These are phyloP conservation scores for Oligia fasciuncula DNA, from an alignment of 2,888 invertebrate species.

Conservation along the genomic window DNA sequence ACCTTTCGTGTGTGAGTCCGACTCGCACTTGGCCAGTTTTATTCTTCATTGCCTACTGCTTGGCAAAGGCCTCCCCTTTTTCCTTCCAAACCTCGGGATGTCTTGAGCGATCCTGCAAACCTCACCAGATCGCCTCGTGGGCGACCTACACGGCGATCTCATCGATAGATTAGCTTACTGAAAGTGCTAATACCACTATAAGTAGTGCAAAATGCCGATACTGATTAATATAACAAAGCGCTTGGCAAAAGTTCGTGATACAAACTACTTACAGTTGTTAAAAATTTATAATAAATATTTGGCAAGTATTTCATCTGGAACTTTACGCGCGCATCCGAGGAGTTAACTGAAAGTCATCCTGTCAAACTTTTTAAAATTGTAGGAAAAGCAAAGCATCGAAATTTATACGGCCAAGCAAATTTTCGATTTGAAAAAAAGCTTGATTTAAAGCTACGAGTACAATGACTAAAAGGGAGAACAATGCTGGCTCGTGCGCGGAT, in stretches of 20 bases:
- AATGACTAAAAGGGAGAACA: background rate
- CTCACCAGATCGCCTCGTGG: no score
- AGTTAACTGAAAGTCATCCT: background rate
- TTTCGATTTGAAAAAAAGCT: background rate
- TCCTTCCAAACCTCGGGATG: no score
- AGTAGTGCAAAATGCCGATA: background rate
- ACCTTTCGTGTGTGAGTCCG: no score
- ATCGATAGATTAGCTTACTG: background rate
- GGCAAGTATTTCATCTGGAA: background rate
- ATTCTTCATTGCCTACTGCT: no score
- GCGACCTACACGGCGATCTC: no score
- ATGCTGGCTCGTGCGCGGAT: background rate
- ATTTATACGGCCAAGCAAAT: background rate
- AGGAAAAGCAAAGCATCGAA: background rate
- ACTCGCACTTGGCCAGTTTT: no score
- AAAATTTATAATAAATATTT: background rate
- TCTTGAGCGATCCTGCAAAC: no score
- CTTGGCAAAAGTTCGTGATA: background rate
- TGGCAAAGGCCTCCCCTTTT: no score
- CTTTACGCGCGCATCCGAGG: background rate
- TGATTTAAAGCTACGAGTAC: background rate
- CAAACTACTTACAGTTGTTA: conserved; percentile 10
- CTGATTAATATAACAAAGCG: background rate
- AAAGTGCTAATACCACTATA: background rate
- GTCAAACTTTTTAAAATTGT: background rate